Evolutionary conservation across 2,113 vertebrate genomes (phyloP).

Genomic region (Chaetodon auriga): DNA sequence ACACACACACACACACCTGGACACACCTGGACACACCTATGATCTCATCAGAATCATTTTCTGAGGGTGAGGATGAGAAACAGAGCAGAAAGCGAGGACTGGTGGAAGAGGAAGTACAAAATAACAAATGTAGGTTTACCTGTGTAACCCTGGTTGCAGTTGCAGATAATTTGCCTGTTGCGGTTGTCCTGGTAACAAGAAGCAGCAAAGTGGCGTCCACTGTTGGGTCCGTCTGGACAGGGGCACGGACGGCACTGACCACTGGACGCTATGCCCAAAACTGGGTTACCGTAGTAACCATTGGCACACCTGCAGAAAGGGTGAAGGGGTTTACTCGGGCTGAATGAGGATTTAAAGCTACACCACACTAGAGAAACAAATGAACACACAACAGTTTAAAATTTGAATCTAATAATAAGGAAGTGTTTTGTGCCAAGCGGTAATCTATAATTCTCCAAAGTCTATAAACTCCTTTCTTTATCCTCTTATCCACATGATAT

Average conservation of each 20-base stretch:
- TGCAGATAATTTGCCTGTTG: slow-evolving; percentile 91
- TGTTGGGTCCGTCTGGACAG: slow-evolving; percentile 92
- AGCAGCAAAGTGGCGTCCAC: slow-evolving; percentile 90
- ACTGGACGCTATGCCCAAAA: slow-evolving; percentile 81
- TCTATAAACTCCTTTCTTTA: not conserved
- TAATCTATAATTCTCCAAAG: not conserved
- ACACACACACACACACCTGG: not conserved
- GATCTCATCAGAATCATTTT: not conserved
- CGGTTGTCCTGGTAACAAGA: slow-evolving; percentile 94
- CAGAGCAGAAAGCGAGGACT: not conserved
- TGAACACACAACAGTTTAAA: too few relatives aligned
- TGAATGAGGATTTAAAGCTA: not conserved
- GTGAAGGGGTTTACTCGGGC: not conserved
- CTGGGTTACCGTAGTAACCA: slow-evolving; percentile 93
- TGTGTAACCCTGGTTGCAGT: slow-evolving; percentile 93
- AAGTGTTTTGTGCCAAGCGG: too few relatives aligned
- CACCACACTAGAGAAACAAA: not conserved
- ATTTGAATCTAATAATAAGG: too few relatives aligned
- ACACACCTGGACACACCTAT: not conserved
- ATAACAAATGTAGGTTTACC: slow-evolving; percentile 76
- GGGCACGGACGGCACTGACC: slow-evolving; percentile 93
- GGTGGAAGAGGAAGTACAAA: not conserved
- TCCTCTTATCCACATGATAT: not conserved
- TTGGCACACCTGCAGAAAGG: slow-evolving; percentile 85
- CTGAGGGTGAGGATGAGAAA: not conserved